phyloP scores from a whole-genome alignment of 2,888 invertebrate genomes.

The Eurytoma californica region DNA sequence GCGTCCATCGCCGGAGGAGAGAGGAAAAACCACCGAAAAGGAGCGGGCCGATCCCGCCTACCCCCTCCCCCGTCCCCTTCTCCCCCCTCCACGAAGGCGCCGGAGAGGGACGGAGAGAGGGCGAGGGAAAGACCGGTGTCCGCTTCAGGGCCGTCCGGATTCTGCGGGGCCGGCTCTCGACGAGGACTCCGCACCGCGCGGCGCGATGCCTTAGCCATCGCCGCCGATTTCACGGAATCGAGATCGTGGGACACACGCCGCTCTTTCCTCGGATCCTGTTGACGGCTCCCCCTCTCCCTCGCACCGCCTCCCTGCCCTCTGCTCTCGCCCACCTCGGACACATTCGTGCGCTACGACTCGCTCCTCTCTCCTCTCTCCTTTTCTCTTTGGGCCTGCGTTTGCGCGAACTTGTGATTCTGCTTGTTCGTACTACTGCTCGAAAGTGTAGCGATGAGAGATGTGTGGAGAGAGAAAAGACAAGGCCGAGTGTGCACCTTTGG shows the following conservation, averaged over 20 bases:
- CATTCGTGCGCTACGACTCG: too few species aligned
- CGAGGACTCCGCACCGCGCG: too few species aligned
- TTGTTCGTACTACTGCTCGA: too few species aligned
- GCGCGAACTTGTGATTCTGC: too few species aligned
- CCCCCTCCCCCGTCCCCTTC: slow-evolving; percentile 6
- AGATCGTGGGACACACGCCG: slow-evolving; percentile 47
- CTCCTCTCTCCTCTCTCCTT: too few species aligned
- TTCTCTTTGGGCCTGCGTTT: too few species aligned
- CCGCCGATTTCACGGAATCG: slow-evolving; percentile 49
- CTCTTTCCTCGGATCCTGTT: slow-evolving; percentile 41
- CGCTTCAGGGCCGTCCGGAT: slow-evolving; percentile 55
- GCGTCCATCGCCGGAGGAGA: background rate
- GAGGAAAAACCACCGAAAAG: slow-evolving; percentile 2
- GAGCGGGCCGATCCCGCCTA: slow-evolving; percentile 4
- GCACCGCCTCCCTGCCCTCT: background rate
- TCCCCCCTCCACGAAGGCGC: background rate
- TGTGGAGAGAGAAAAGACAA: too few species aligned
- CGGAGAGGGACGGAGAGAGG: background rate
- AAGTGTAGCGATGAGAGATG: too few species aligned
- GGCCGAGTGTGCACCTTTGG: too few species aligned
- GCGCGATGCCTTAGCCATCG: slow-evolving; percentile 26
- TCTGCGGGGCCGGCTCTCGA: slow-evolving; percentile 35
- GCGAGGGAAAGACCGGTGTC: slow-evolving; percentile 47
- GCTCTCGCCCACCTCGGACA: background rate
- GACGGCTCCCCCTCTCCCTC: slow-evolving; percentile 13